phyloP scores from a whole-genome alignment of 2,113 vertebrate genomes.

The Peromyscus leucopus region DNA sequence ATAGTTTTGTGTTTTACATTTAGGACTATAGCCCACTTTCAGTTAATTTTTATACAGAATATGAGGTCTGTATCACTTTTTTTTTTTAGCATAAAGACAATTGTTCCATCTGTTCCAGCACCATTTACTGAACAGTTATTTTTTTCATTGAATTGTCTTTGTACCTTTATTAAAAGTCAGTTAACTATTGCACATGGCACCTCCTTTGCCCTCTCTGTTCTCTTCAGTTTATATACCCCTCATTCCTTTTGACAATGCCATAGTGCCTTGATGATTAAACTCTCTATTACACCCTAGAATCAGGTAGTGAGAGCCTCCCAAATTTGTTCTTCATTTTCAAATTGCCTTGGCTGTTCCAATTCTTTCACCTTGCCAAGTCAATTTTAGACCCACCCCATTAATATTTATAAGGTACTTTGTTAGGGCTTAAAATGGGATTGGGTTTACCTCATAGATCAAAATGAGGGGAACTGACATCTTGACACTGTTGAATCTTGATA shows the following conservation, averaged over 20 bases:
- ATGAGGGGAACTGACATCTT: not conserved
- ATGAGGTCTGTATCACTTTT: not conserved
- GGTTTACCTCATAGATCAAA: constrained; percentile 29
- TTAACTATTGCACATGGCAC: not conserved
- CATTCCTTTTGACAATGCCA: not conserved
- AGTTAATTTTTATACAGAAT: not conserved
- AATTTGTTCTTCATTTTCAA: not conserved
- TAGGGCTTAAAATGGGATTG: constrained; percentile 34
- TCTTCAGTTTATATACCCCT: not conserved
- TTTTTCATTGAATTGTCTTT: constrained; percentile 10
- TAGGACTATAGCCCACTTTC: not conserved
- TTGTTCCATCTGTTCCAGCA: not conserved
- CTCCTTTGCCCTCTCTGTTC: not conserved
- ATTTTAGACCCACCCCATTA: not conserved
- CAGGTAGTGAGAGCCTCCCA: not conserved
- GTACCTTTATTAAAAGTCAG: not conserved
- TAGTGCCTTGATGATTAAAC: not conserved
- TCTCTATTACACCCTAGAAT: constrained; percentile 29
- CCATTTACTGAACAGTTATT: not conserved
- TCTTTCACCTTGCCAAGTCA: not conserved
- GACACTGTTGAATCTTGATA: not conserved
- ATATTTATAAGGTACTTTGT: not conserved
- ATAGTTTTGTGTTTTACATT: not conserved
- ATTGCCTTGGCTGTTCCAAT: not conserved
- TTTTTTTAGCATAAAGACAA: not conserved